A percentile compares a stretch with the other conserved stretches of the same genome.
These are phyloP conservation scores for Penaeus vannamei DNA, from an alignment of 1,140 invertebrate species.

Conservation along the genomic window DNA sequence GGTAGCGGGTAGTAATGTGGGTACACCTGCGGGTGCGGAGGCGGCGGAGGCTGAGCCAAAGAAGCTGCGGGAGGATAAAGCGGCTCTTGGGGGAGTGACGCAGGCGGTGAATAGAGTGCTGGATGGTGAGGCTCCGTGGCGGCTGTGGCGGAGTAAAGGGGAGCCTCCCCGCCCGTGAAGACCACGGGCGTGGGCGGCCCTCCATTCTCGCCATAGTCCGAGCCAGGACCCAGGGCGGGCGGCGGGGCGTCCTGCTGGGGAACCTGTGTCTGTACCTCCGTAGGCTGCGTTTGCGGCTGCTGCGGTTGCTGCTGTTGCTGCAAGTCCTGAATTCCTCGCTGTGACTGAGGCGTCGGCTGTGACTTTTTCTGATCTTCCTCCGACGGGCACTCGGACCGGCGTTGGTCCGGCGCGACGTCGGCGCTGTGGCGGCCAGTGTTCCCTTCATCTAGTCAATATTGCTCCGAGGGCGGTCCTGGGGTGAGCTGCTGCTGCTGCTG, in stretches of 20 bases:
- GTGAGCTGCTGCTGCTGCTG: constrained; percentile 59
- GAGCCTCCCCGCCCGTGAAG: constrained; percentile 56
- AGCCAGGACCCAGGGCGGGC: constrained; percentile 42
- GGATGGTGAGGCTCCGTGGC: constrained; percentile 56
- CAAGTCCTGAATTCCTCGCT: constrained; percentile 9
- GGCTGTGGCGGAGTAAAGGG: constrained; percentile 63
- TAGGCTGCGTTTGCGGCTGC: constrained; percentile 27
- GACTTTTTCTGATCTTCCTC: constrained; percentile 62
- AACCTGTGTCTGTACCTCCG: constrained; percentile 19
- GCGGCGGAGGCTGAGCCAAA: constrained; percentile 60
- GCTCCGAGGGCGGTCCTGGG: constrained; percentile 63
- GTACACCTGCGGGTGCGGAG: constrained; percentile 66
- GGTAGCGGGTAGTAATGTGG: constrained; percentile 67
- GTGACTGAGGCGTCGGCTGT: constrained; percentile 53
- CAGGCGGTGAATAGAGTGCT: constrained; percentile 57
- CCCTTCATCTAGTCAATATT: constrained; percentile 69
- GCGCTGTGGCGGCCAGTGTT: constrained; percentile 68
- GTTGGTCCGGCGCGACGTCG: constrained; percentile 53
- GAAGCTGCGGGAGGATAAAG: constrained; percentile 63
- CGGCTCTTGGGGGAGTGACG: constrained; percentile 62
- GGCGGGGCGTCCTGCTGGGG: constrained; percentile 39
- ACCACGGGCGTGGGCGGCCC: constrained; percentile 62
- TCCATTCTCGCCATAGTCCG: constrained; percentile 56
- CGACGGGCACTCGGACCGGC: constrained; percentile 54
- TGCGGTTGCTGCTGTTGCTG: constrained; percentile 48